Evolutionary conservation across 2,113 vertebrate genomes (phyloP), one percentile per base, ranked within the genome.

Genomic region (Clarias gariepinus): DNA sequence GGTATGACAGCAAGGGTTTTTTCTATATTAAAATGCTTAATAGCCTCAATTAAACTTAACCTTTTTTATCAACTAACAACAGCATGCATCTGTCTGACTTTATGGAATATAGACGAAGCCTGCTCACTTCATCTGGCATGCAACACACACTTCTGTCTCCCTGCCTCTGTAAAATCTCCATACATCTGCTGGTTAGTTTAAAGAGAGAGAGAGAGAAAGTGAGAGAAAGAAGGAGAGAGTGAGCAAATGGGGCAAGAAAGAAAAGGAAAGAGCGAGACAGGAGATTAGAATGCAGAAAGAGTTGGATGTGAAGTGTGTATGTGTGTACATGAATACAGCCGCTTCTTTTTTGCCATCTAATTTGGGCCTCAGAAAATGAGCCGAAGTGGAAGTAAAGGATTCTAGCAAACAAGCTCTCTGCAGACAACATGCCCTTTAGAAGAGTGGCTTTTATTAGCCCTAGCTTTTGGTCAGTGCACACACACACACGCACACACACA

Each of bases 201-300:
- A 81, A n/a, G 33, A 60, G 28, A 83, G 52, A 69, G 13, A 66
- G 41, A 66, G 81, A 83, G 41, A 82, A 25, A 69, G 36, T 47
- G 60, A 41, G 79, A 63, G 79, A 82, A 79, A 87, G 86, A 87
- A 74, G 73, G 84, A 28, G 84, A 81, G 64, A 84, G 25, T 53
- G 33, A 86, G 61, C 73, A 83, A 87, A 76, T 81, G 57, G 87
- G 84, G n/a, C 79, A 82, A 82, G 71, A 71, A 79, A 87, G 71
- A 85, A 82, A 86, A 52, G 66, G 57, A 69, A 61, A 78, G 66
- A 82, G 68, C 74, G 74, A 74, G 71, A 86, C 55, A 41, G 52
- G 55, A 61, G 76, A 89, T 90, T 87, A 87, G 89, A 84, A 90
- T 90, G 89, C 87, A 88, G 79, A 78, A 53, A 74, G 85, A 79